Percentiles rank a stretch among this genome's conserved stretches.
Conservation (phyloP, 2,888 invertebrate genomes). For the Tetragnatha montana region DNA sequence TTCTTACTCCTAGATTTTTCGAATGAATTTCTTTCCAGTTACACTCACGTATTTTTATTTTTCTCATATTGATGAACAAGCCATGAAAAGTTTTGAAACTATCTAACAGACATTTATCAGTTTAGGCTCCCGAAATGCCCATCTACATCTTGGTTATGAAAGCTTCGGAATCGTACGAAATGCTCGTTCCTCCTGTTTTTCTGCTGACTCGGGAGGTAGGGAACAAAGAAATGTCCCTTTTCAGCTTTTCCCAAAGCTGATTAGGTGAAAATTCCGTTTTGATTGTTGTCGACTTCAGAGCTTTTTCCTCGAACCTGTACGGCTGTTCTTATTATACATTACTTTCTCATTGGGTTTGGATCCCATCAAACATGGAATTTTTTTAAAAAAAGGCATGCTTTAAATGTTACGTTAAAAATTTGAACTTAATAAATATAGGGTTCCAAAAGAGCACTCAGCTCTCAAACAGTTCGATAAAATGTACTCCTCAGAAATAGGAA, state of each 20-base stretch:
- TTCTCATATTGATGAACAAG: too few species aligned
- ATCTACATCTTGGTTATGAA: neutral
- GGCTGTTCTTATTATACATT: too few species aligned
- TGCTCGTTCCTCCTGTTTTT: conserved; percentile 20
- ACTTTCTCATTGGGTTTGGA: too few species aligned
- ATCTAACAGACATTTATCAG: conserved; percentile 5
- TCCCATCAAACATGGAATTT: neutral
- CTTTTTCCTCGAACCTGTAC: neutral
- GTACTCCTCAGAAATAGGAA: too few species aligned
- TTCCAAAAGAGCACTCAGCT: too few species aligned
- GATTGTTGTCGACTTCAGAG: conserved; percentile 37
- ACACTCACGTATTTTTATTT: too few species aligned
- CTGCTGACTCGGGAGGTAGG: conserved; percentile 35
- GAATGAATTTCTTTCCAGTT: too few species aligned
- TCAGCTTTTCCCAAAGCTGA: conserved; percentile 61
- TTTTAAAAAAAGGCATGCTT: neutral
- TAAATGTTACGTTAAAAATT: neutral
- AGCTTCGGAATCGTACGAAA: conserved; percentile 13
- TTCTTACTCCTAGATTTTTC: too few species aligned
- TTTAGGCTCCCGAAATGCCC: neutral
- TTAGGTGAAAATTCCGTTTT: conserved; percentile 63
- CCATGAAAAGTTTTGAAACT: neutral
- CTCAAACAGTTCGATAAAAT: too few species aligned
- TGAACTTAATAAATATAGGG: neutral
- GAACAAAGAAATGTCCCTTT: conserved; percentile 59